Percentiles rank a stretch among this genome's conserved stretches.
These are phyloP conservation scores for Drosophila tristis DNA, from an alignment of 1,140 invertebrate genomes.

Conservation along the genomic window DNA sequence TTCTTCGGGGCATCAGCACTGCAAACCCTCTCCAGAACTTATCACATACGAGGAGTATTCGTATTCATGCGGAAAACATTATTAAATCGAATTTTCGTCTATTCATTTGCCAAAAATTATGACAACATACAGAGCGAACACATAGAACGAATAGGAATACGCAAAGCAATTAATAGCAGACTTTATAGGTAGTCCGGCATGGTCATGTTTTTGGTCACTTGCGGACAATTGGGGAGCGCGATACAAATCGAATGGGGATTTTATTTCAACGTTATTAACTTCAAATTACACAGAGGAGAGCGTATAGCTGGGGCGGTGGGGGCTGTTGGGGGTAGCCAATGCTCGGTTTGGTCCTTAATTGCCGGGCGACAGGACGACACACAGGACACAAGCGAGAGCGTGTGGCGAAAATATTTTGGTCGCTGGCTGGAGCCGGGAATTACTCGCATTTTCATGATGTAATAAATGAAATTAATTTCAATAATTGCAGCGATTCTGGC, in stretches of 20 bases:
- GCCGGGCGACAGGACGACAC: constrained; percentile 19
- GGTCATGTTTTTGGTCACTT: constrained; percentile 19
- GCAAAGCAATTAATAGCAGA: constrained; percentile 52
- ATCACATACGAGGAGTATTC: too few species aligned
- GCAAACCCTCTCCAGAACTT: not conserved
- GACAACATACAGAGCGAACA: constrained; percentile 18
- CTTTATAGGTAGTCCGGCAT: constrained; percentile 56
- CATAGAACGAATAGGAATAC: too few species aligned
- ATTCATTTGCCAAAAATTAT: constrained; percentile 21
- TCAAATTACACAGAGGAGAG: constrained; percentile 59
- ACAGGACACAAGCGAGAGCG: constrained; percentile 43
- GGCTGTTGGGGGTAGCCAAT: constrained; percentile 26
- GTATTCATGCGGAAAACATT: not conserved
- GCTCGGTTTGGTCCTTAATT: constrained; percentile 52
- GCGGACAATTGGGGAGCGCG: constrained; percentile 32
- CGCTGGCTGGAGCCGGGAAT: constrained; percentile 34
- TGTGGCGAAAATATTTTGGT: constrained; percentile 63
- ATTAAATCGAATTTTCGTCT: constrained; percentile 21
- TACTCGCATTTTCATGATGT: constrained; percentile 68
- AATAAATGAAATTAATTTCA: constrained; percentile 81
- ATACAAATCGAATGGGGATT: constrained; percentile 60
- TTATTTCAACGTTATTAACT: constrained; percentile 73
- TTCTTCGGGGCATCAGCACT: too few species aligned
- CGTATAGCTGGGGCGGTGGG: not conserved
- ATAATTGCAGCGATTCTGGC: constrained; percentile 72